Percentiles rank a stretch among this genome's conserved stretches.
phyloP scores from a whole-genome alignment of 2,888 invertebrate genomes.

The Petrolisthes manimaculis region DNA sequence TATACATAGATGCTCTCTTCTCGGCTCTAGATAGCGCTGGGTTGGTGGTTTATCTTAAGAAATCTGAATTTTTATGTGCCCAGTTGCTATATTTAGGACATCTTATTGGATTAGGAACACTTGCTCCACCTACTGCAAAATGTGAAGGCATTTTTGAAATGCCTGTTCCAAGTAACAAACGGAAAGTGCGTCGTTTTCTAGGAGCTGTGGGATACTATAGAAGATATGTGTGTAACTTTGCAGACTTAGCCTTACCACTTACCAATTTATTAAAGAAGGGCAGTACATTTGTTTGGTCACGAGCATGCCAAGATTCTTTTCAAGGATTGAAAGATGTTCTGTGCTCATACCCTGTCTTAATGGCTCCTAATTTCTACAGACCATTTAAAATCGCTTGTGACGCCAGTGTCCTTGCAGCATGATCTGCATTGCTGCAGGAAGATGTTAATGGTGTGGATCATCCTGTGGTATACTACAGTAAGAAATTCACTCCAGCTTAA shows the following conservation, averaged over 20 bases:
- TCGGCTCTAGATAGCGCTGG: too few species aligned
- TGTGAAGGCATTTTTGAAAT: background rate
- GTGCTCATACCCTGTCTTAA: conserved; percentile 5
- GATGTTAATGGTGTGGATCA: too few species aligned
- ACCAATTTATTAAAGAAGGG: background rate
- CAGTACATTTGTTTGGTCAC: background rate
- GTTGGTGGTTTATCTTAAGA: too few species aligned
- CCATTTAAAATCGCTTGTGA: background rate
- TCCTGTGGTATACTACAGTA: background rate
- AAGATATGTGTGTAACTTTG: background rate
- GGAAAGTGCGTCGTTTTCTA: background rate
- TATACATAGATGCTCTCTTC: too few species aligned
- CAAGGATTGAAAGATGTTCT: background rate
- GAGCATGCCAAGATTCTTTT: background rate
- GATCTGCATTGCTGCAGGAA: conserved; percentile 1
- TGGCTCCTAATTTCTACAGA: conserved; percentile 11
- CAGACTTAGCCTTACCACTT: background rate
- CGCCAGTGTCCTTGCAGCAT: conserved; percentile 10
- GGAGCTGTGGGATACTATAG: conserved; percentile 3
- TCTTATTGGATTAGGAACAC: background rate
- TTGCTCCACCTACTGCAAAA: background rate
- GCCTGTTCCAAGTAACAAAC: background rate
- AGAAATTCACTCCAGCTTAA: background rate
- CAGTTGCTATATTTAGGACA: background rate
- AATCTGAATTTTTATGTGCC: too few species aligned